These are phyloP conservation scores for Leptinotarsa undecemlineata DNA, from an alignment of 1,140 invertebrate genomes.

Conservation along the genomic window DNA sequence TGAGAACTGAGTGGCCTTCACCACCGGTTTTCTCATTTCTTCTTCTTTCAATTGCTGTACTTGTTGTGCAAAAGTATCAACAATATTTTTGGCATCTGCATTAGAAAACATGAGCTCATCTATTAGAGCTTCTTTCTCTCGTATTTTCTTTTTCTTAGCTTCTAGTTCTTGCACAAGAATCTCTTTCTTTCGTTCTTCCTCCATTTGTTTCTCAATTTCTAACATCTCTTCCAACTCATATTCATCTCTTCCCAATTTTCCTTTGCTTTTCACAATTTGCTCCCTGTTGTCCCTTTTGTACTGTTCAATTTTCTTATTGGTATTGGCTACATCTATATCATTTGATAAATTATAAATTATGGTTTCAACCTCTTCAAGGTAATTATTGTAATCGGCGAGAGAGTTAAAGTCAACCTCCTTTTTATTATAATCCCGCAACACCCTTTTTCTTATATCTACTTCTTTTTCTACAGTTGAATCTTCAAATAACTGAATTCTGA, in stretches of 20 bases:
- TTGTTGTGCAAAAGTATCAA: constrained; percentile 78
- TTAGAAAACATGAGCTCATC: constrained; percentile 94
- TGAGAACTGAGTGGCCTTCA: constrained; percentile 73
- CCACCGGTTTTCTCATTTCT: constrained; percentile 45
- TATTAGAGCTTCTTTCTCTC: constrained; percentile 87
- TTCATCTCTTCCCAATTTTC: constrained; percentile 70
- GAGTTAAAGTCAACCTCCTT: constrained; percentile 86
- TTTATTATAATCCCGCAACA: constrained; percentile 90
- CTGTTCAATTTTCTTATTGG: constrained; percentile 89
- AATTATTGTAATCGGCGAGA: constrained; percentile 88
- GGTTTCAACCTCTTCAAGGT: constrained; percentile 88
- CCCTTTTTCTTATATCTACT: constrained; percentile 89
- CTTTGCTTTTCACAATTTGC: constrained; percentile 85
- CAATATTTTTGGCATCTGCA: constrained; percentile 83
- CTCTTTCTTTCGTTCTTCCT: constrained; percentile 68
- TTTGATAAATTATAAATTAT: constrained; percentile 92
- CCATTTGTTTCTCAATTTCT: constrained; percentile 78
- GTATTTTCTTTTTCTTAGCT: constrained; percentile 79
- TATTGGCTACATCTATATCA: constrained; percentile 87
- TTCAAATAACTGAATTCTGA: constrained; percentile 94
- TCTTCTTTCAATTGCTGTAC: constrained; percentile 66
- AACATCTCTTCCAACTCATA: constrained; percentile 86
- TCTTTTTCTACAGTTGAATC: constrained; percentile 96
- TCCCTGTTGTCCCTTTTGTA: constrained; percentile 95
- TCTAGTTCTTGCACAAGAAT: constrained; percentile 68